phyloP scores from a whole-genome alignment of 35 echinoderm and acorn worm genomes.

The Holothuria glaberrima region DNA sequence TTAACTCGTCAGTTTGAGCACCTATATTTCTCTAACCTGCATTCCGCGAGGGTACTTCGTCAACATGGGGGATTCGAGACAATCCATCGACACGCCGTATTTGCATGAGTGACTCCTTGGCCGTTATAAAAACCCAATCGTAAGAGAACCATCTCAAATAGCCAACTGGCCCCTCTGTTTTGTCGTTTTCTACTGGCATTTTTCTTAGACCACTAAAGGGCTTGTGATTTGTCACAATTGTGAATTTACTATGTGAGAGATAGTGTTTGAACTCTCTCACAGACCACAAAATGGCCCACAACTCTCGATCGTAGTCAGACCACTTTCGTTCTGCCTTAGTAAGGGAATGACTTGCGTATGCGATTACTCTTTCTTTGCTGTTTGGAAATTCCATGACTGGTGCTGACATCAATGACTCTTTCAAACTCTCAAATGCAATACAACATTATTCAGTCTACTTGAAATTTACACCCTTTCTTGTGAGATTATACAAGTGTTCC shows the following conservation, averaged over 20 bases:
- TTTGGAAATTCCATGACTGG: constrained; percentile 47
- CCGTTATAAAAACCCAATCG: constrained; percentile 43
- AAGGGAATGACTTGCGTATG: constrained; percentile 72
- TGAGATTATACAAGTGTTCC: constrained; percentile 1
- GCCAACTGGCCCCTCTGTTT: constrained; percentile 52
- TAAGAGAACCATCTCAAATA: constrained; percentile 46
- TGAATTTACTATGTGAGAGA: constrained; percentile 40
- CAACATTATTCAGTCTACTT: constrained; percentile 55
- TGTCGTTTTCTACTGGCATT: constrained; percentile 46
- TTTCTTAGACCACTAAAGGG: constrained; percentile 30
- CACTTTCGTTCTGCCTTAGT: constrained; percentile 39
- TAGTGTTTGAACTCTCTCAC: constrained; percentile 77
- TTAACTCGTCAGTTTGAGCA: too few relatives aligned
- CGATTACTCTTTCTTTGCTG: constrained; percentile 55
- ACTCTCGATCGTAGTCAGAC: constrained; percentile 64
- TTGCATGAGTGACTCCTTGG: not conserved
- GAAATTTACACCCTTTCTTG: constrained; percentile 31
- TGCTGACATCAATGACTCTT: not conserved
- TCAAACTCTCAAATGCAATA: constrained; percentile 4
- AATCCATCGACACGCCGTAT: not conserved
- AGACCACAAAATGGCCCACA: constrained; percentile 71
- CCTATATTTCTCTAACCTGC: too few relatives aligned
- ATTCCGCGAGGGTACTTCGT: not conserved
- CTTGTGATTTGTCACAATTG: constrained; percentile 72
- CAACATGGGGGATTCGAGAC: constrained; percentile 11